Percentiles rank a stretch among this genome's conserved stretches.
phyloP scores from a whole-genome alignment of 2,113 vertebrate genomes.

The Carettochelys insculpta region DNA sequence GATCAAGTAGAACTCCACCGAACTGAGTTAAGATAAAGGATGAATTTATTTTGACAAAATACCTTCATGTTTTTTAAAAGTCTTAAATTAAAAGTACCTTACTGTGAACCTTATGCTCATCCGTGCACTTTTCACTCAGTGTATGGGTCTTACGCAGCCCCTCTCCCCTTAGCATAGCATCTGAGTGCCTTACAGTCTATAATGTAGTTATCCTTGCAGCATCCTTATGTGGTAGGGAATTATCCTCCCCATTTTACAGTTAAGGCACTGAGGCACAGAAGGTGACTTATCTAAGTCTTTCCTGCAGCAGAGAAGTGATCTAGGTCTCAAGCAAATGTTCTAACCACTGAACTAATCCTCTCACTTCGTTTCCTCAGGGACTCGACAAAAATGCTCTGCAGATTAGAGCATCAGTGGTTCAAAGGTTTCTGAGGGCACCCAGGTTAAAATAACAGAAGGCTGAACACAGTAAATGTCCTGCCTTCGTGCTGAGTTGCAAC shows the following conservation, averaged over 20 bases:
- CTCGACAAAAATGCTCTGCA: slow-evolving; percentile 27
- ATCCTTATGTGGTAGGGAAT: neutral
- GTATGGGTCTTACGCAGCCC: neutral
- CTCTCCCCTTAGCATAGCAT: neutral
- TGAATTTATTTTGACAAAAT: neutral
- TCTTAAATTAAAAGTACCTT: slow-evolving; percentile 1
- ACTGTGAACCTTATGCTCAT: neutral
- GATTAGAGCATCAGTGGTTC: slow-evolving; percentile 52
- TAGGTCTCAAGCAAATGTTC: slow-evolving; percentile 24
- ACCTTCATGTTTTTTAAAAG: accelerated
- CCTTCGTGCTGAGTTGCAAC: slow-evolving; percentile 49
- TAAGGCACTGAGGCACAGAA: neutral
- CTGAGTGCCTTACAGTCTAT: neutral
- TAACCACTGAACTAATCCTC: neutral
- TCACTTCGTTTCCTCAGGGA: neutral
- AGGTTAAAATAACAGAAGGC: slow-evolving; percentile 61
- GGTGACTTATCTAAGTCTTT: slow-evolving; percentile 16
- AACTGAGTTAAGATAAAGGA: neutral
- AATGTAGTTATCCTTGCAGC: neutral
- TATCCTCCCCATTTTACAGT: slow-evolving; percentile 31
- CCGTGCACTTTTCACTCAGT: neutral
- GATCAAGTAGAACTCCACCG: neutral
- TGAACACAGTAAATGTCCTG: slow-evolving; percentile 30
- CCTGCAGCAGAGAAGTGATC: slow-evolving; percentile 6
- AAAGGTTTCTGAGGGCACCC: slow-evolving; percentile 59